phyloP scores from a whole-genome alignment of 1,140 invertebrate species.

The Cotesia vestalis region DNA sequence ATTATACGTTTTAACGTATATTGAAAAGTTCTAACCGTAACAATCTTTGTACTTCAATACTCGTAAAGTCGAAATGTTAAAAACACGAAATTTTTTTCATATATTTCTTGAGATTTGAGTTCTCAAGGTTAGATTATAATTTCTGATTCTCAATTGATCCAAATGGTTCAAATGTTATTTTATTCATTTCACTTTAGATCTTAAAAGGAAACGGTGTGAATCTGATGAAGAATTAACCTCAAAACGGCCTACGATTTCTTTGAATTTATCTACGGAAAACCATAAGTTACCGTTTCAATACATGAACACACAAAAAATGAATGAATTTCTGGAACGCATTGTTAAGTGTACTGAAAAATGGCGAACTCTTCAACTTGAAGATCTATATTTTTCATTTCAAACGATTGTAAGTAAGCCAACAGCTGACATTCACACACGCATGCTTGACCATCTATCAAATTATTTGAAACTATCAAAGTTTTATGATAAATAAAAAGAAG shows the following conservation, averaged over 20 bases:
- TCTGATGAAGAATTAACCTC: constrained; percentile 44
- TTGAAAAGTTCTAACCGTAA: too few relatives aligned
- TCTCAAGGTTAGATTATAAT: too few relatives aligned
- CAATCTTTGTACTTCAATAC: too few relatives aligned
- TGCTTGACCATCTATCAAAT: too few relatives aligned
- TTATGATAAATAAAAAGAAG: too few relatives aligned
- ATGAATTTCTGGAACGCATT: constrained; percentile 46
- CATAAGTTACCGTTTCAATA: constrained; percentile 39
- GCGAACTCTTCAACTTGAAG: constrained; percentile 49
- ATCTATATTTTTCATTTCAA: constrained; percentile 48
- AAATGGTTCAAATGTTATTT: neutral
- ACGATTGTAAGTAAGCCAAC: constrained; percentile 25
- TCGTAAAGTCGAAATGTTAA: too few relatives aligned
- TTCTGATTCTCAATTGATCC: too few relatives aligned
- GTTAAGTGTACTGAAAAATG: constrained; percentile 48
- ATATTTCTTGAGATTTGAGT: too few relatives aligned
- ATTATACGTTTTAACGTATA: too few relatives aligned
- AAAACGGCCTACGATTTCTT: constrained; percentile 45
- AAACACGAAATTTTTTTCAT: too few relatives aligned
- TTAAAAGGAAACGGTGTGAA: constrained; percentile 48
- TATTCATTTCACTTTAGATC: neutral
- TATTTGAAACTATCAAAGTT: too few relatives aligned
- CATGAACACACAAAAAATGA: constrained; percentile 44
- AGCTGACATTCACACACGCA: too few relatives aligned
- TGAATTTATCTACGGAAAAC: constrained; percentile 7